Evolutionary conservation across 2,113 vertebrate species (phyloP).

Genomic region (Conger conger): DNA sequence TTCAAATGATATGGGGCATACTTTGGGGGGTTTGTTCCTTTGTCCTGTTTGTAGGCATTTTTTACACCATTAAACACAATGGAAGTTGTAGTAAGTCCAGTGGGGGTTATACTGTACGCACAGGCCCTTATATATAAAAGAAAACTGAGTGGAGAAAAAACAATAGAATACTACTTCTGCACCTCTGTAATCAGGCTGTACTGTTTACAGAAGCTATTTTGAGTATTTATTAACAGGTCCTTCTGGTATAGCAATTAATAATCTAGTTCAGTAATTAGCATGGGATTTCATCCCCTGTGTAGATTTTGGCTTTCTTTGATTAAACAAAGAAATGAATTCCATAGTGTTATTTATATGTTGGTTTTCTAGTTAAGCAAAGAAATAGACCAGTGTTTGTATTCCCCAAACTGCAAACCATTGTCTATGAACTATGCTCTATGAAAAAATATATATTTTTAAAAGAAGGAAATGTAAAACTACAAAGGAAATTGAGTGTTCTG

Average conservation of each 20-base stretch:
- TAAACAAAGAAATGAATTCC: conserved; percentile 65
- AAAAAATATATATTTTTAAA: no score
- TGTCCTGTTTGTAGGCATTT: background rate
- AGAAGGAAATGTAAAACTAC: no score
- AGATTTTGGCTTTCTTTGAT: conserved; percentile 68
- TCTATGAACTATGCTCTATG: conserved; percentile 47
- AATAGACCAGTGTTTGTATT: conserved; percentile 68
- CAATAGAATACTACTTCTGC: conserved; percentile 26
- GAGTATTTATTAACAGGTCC: conserved; percentile 70
- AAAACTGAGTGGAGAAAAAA: conserved; percentile 37
- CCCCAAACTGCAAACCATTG: conserved; percentile 67
- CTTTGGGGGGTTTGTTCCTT: background rate
- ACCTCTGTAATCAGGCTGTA: conserved; percentile 6
- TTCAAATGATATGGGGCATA: background rate
- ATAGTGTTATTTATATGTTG: conserved; percentile 67
- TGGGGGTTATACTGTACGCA: background rate
- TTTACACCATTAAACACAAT: background rate
- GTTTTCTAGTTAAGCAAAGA: conserved; percentile 66
- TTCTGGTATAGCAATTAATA: conserved; percentile 71
- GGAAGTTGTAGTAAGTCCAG: background rate
- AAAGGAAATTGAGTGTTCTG: background rate
- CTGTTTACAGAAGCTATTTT: conserved; percentile 53
- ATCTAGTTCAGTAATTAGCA: conserved; percentile 72
- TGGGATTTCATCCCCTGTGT: conserved; percentile 65
- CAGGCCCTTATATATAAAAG: conserved; percentile 30